Base-by-base conservation (phyloP, 2,113 vertebrate species). In the Cyanistes caeruleus region DNA sequence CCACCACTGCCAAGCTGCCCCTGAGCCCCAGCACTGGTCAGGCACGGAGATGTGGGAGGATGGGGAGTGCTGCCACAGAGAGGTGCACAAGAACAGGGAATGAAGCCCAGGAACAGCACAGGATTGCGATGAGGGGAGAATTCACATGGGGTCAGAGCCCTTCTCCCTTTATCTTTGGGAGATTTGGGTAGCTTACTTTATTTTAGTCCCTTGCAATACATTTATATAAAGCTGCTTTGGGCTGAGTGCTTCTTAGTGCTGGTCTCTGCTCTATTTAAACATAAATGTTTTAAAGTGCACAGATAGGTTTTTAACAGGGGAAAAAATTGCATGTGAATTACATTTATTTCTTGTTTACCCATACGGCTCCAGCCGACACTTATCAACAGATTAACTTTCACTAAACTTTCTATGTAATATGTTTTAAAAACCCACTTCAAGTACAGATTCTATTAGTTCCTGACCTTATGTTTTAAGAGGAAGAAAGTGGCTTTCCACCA, bases 381-480 rank as follows among this genome's bases (percentile, higher is more conserved):
- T 97, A 97, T 53, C 30, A 9, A 44, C 95, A 97, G 98, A 98
- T 98, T 98, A 98, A 97, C 95, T 97, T 97, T 93, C 95, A 89
- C 96, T 98, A 97, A 97, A 97, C 93, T 97, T 86, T 96, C 91
- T 41, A 2, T 94, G 95, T 84, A 94, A 97, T 95, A 87, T 92
- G 80, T 91, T 96, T 89, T 92, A 67, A 95, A 94, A 98, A 73
- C 58, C 90, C 97, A 93, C 93, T 84, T 74, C 86, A 97, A 98
- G 95, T 91, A 67, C 95, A 95, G 94, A 97, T 96, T 98, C 97
- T 97, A 85, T 97, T 97, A 97, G 97, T 97, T 97, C 83, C 53
- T 78, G 96, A 97, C 97, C 98, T 98, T 98, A 84, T 97, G 97
- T 96, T 98, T 98, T 97, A 98, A 96, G 93, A 82, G 76, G 76